A percentile compares a stretch with the other conserved stretches of the same genome.
Evolutionary conservation across 2,113 vertebrate genomes (phyloP).

Genomic region (Blennius ocellaris): DNA sequence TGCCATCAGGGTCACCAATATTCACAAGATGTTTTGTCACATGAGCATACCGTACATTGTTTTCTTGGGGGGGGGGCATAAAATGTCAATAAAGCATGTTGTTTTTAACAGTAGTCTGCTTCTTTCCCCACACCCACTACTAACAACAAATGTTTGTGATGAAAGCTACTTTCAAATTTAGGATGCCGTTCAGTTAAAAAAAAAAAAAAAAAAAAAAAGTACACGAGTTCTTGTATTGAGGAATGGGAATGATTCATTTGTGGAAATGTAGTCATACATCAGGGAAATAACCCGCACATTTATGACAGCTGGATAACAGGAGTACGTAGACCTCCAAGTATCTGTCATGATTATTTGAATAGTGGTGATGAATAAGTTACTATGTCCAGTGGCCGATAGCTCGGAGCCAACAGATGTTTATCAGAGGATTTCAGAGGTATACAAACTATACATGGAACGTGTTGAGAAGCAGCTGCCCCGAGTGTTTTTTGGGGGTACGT

Average conservation of each 20-base stretch:
- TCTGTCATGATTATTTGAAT: no score
- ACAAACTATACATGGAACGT: not conserved
- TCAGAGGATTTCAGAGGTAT: not conserved
- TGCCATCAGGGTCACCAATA: constrained; percentile 44
- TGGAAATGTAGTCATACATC: no score
- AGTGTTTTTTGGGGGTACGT: constrained; percentile 18
- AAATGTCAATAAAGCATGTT: constrained; percentile 78
- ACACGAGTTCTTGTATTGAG: not conserved
- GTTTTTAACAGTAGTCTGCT: constrained; percentile 55
- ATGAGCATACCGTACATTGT: constrained; percentile 36
- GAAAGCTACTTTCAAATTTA: not conserved
- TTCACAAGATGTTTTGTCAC: constrained; percentile 47
- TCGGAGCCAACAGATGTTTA: not conserved
- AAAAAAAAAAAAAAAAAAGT: not conserved
- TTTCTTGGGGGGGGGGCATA: constrained; percentile 49
- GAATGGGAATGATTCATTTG: not conserved
- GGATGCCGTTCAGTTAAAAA: not conserved
- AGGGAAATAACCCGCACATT: no score
- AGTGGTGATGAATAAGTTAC: not conserved
- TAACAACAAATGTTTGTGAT: not conserved
- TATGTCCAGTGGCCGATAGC: not conserved
- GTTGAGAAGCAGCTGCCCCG: not conserved
- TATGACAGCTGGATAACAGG: no score
- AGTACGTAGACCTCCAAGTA: no score
- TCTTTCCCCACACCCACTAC: not conserved